Percentiles rank a stretch among this genome's conserved stretches.
phyloP scores from a whole-genome alignment of 1,140 invertebrate species.

The Stegodyphus mimosarum region DNA sequence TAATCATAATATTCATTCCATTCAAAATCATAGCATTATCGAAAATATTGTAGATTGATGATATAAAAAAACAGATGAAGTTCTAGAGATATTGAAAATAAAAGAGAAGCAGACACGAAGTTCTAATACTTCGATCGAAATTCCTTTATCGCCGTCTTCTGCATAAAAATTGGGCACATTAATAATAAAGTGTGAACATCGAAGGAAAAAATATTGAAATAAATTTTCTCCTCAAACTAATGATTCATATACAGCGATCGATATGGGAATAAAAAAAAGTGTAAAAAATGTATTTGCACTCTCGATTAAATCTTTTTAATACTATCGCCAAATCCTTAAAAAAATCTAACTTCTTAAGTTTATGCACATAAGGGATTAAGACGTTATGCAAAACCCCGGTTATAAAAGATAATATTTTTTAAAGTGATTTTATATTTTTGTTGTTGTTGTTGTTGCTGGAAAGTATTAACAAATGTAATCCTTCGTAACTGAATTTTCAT shows the following conservation, averaged over 20 bases:
- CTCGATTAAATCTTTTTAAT: slow-evolving; percentile 51
- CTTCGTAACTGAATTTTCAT: slow-evolving; percentile 1
- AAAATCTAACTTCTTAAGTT: slow-evolving; percentile 9
- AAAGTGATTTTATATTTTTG: not conserved
- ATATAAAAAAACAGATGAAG: not conserved
- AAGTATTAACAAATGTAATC: slow-evolving; percentile 5
- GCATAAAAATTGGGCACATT: slow-evolving; percentile 12
- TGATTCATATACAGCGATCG: slow-evolving; percentile 33
- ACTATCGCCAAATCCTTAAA: slow-evolving; percentile 16
- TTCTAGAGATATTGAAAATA: slow-evolving; percentile 3
- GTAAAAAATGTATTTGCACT: slow-evolving; percentile 15
- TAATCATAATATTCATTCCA: no score
- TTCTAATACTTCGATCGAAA: slow-evolving; percentile 12
- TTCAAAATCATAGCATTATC: no score
- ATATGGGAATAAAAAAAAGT: slow-evolving; percentile 19
- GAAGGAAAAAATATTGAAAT: slow-evolving; percentile 17
- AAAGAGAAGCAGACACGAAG: not conserved
- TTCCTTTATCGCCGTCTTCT: slow-evolving; percentile 12
- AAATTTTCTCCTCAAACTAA: slow-evolving; percentile 33
- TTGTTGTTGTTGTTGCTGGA: not conserved
- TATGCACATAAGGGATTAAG: slow-evolving; percentile 27
- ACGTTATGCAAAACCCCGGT: not conserved
- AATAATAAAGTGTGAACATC: slow-evolving; percentile 2
- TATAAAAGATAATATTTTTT: not conserved
- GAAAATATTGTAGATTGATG: no score